phyloP scores from a whole-genome alignment of 2,888 invertebrate genomes.

The Abrostola tripartita region DNA sequence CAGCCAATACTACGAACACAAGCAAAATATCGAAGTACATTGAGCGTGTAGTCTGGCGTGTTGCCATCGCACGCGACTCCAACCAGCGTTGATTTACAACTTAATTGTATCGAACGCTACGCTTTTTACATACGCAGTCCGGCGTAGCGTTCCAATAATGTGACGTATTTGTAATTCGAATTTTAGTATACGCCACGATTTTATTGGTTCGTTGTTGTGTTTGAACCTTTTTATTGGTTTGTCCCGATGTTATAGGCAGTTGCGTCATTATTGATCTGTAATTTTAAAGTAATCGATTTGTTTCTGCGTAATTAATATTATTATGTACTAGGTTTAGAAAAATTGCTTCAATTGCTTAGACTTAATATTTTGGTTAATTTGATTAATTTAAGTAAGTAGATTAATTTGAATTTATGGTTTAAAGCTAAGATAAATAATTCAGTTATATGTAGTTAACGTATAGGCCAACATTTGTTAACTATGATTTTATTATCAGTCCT shows the following conservation, averaged over 20 bases:
- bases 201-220: neutral
- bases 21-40: constrained; percentile 35
- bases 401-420: no score
- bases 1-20: constrained; percentile 23
- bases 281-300: neutral
- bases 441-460: no score
- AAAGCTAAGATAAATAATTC: no score
- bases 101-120: constrained; percentile 54
- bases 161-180: constrained; percentile 14
- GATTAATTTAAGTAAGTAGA: no score
- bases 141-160: constrained; percentile 10
- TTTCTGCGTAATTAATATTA: neutral
- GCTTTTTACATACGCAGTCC: constrained; percentile 20
- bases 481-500: no score
- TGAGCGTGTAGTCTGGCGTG: constrained; percentile 46
- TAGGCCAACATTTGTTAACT: no score
- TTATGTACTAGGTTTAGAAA: no score
- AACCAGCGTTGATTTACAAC: constrained; percentile 53
- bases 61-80: constrained; percentile 49
- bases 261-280: neutral
- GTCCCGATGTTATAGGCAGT: neutral
- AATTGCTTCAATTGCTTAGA: no score
- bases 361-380: no score
- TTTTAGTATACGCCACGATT: constrained; percentile 5
- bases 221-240: neutral